Conservation (phyloP, 2,797 vertebrate species). For the Enteromius radiatus region DNA sequence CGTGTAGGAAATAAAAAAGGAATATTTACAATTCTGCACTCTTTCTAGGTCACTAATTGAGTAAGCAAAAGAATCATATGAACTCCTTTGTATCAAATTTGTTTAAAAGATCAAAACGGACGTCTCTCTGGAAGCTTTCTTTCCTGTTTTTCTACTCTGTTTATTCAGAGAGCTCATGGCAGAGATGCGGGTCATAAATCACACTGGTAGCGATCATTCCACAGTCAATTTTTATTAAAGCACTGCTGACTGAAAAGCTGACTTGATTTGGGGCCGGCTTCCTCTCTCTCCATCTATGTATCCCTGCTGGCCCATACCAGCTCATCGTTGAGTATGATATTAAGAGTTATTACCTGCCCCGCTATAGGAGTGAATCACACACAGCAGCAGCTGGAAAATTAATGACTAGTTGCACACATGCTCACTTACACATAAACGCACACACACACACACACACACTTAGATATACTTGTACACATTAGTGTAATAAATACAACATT, state of each 20-base stretch:
- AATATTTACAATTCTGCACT: background rate
- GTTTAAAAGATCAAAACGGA: background rate
- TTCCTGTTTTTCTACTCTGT: slow-evolving; percentile 2
- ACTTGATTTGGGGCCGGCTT: slow-evolving; percentile 47
- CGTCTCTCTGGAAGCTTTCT: background rate
- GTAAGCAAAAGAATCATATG: background rate
- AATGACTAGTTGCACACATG: slow-evolving; percentile 34
- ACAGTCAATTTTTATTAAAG: slow-evolving; percentile 27
- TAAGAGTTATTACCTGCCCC: slow-evolving; percentile 33
- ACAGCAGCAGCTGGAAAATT: background rate
- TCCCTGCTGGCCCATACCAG: slow-evolving; percentile 30
- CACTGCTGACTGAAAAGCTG: slow-evolving; percentile 26
- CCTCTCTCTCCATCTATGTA: slow-evolving; percentile 12
- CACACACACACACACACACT: background rate
- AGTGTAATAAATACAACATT: background rate
- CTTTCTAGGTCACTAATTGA: background rate
- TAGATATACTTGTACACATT: background rate
- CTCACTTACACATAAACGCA: slow-evolving; percentile 33
- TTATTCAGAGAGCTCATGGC: background rate
- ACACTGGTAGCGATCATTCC: slow-evolving; percentile 1
- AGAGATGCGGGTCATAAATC: slow-evolving; percentile 23
- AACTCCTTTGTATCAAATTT: background rate
- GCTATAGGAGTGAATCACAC: slow-evolving; percentile 20
- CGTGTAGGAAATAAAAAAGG: background rate
- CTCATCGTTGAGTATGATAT: slow-evolving; percentile 41